Conservation (phyloP, 2,797 vertebrate species). For the Neoniphon sammara region DNA sequence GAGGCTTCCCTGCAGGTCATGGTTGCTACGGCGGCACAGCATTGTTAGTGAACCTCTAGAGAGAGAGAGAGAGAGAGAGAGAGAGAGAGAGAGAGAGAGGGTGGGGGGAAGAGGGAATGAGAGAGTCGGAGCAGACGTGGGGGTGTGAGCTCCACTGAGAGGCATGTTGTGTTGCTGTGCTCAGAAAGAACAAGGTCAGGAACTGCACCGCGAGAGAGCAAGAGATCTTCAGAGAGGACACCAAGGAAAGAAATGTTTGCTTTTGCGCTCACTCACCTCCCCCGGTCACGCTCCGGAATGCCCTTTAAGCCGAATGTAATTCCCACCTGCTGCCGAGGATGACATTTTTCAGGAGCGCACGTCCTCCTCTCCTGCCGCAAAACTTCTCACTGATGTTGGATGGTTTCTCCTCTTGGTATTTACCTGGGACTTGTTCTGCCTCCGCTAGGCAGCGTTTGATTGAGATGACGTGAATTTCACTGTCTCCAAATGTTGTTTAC, state of each 20-base stretch:
- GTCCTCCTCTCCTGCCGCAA: background rate
- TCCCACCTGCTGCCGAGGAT: constrained; percentile 56
- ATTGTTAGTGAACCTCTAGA: constrained; percentile 82
- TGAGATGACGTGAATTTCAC: constrained; percentile 58
- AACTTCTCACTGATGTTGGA: constrained; percentile 17
- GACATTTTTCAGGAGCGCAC: constrained; percentile 48
- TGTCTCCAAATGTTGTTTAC: constrained; percentile 73
- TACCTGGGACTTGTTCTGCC: constrained; percentile 62
- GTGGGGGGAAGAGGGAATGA: constrained; percentile 30
- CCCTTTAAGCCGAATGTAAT: constrained; percentile 35
- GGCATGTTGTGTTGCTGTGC: constrained; percentile 54
- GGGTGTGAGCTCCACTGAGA: constrained; percentile 64
- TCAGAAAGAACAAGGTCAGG: constrained; percentile 64
- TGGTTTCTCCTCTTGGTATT: constrained; percentile 43
- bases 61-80: constrained; percentile 48
- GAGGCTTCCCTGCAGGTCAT: constrained; percentile 73
- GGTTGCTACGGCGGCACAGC: constrained; percentile 80
- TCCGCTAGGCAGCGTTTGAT: constrained; percentile 60
- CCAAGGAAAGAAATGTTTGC: constrained; percentile 38
- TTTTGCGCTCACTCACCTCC: constrained; percentile 50
- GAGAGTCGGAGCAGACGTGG: constrained; percentile 54
- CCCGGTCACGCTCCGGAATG: constrained; percentile 50
- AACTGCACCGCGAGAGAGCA: constrained; percentile 32
- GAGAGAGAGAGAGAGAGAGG: constrained; percentile 36
- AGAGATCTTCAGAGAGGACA: constrained; percentile 34